Conservation (phyloP, 2,888 invertebrate genomes). For the Eubasilissa splendida region DNA sequence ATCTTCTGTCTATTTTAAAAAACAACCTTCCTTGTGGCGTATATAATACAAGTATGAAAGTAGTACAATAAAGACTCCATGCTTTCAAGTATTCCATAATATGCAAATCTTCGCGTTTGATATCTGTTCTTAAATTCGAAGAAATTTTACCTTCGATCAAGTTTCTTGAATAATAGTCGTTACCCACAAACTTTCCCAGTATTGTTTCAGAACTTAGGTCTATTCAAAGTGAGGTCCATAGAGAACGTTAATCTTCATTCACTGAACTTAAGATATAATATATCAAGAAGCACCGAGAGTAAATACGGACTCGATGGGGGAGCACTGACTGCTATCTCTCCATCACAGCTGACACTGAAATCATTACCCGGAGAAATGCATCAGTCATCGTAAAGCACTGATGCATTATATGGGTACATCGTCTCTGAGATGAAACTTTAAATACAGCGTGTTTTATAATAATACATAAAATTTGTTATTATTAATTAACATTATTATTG, state of each 20-base stretch:
- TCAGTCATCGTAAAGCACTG: slow-evolving; percentile 16
- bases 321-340: not conserved
- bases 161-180: no score
- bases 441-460: not conserved
- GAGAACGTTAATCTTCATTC: no score
- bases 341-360: not conserved
- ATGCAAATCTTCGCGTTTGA: no score
- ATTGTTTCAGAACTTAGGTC: no score
- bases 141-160: no score
- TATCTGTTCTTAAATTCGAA: no score
- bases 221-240: no score
- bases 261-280: slow-evolving; percentile 8
- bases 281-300: not conserved
- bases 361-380: not conserved
- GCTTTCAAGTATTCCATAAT: no score
- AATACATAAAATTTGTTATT: not conserved
- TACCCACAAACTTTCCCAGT: no score
- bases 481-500: no score
- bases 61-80: no score
- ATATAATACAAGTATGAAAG: not conserved
- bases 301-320: not conserved
- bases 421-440: not conserved
- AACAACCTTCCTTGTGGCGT: not conserved
- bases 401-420: slow-evolving; percentile 17
- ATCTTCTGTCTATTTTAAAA: slow-evolving; percentile 30